phyloP scores from a whole-genome alignment of 1,140 invertebrate genomes.

The Sitodiplosis mosellana region DNA sequence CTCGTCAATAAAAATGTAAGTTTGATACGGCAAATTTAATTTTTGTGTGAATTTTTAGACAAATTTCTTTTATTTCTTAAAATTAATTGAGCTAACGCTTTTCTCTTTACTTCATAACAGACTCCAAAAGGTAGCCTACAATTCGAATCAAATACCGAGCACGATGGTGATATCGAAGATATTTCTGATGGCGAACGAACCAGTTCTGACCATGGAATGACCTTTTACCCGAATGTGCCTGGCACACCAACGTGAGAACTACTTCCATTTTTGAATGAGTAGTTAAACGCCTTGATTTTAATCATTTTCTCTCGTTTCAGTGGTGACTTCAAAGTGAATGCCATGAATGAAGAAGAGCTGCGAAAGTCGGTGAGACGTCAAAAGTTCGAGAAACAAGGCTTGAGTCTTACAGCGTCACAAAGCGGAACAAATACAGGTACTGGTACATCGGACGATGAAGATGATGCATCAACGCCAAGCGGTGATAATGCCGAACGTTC shows the following conservation, averaged over 20 bases:
- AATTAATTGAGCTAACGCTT: too few relatives aligned
- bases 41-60: too few relatives aligned
- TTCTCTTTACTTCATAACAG: background rate
- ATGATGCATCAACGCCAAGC: constrained; percentile 56
- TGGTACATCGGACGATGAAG: constrained; percentile 60
- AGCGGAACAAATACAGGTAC: constrained; percentile 39
- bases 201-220: constrained; percentile 40
- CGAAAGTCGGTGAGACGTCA: constrained; percentile 54
- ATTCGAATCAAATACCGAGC: constrained; percentile 38
- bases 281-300: background rate
- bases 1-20: constrained; percentile 5
- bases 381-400: constrained; percentile 35
- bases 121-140: constrained; percentile 4
- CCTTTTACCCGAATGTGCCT: constrained; percentile 23
- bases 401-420: constrained; percentile 22
- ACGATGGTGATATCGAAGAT: constrained; percentile 72
- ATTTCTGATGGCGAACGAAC: constrained; percentile 67
- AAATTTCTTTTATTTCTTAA: too few relatives aligned
- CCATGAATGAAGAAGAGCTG: constrained; percentile 69
- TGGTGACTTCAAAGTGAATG: constrained; percentile 70
- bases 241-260: constrained; percentile 22
- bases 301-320: constrained; percentile 10
- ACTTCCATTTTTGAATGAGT: background rate
- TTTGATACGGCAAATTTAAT: too few relatives aligned
- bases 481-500: constrained; percentile 49